Evolutionary conservation across 2,888 invertebrate genomes (phyloP).

Genomic region (Apocheima hispidaria): DNA sequence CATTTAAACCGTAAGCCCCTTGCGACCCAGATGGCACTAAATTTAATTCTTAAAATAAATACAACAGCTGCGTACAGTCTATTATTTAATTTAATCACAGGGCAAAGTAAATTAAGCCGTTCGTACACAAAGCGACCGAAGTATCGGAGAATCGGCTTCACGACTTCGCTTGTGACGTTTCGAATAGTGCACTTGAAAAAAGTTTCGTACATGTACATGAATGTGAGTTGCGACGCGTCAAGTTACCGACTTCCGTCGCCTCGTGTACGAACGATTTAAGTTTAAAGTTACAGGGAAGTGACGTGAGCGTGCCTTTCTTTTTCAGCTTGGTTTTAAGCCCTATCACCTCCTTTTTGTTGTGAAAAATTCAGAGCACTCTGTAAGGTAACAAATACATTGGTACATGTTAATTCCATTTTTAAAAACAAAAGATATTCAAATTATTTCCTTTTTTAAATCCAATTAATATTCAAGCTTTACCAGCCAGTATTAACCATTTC

Average conservation of each 20-base stretch:
- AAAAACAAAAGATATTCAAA: no score
- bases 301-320: slow-evolving; percentile 74
- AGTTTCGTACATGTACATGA: no score
- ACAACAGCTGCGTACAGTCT: not conserved
- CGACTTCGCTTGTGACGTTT: no score
- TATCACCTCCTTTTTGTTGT: slow-evolving; percentile 63
- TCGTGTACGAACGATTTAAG: not conserved
- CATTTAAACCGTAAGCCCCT: not conserved
- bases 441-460: no score
- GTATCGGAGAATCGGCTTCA: not conserved
- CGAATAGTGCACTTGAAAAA: not conserved
- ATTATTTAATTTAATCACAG: slow-evolving; percentile 14
- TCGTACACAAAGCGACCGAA: not conserved
- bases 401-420: not conserved
- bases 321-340: slow-evolving; percentile 63
- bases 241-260: no score
- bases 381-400: not conserved
- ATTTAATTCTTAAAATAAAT: slow-evolving; percentile 4
- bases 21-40: not conserved
- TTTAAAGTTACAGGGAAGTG: slow-evolving; percentile 56
- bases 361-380: slow-evolving; percentile 75
- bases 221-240: no score
- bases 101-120: not conserved
- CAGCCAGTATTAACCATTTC: no score
- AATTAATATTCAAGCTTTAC: no score